Evolutionary conservation across 1,140 invertebrate genomes (phyloP).

Genomic region (Drosophila mayri): DNA sequence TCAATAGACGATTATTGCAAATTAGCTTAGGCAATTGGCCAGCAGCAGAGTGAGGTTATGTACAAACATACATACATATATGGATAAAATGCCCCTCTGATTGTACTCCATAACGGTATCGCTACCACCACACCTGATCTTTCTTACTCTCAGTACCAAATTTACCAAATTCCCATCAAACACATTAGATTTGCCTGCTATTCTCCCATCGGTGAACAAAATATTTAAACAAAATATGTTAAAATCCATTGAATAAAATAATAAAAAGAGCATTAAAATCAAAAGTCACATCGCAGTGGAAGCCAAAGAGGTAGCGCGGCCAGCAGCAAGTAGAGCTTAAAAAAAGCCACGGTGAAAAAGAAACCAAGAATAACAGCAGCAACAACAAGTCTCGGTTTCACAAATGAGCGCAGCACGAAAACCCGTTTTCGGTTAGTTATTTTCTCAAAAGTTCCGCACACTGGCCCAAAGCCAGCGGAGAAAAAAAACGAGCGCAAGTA

Average conservation of each 20-base stretch:
- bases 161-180: constrained; percentile 57
- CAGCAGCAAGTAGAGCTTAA: constrained; percentile 76
- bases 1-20: constrained; percentile 74
- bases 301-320: constrained; percentile 18
- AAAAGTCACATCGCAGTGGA: constrained; percentile 68
- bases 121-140: constrained; percentile 35
- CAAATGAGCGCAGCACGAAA: constrained; percentile 64
- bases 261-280: constrained; percentile 64
- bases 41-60: constrained; percentile 53
- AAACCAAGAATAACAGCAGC: constrained; percentile 68
- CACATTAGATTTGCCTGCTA: constrained; percentile 12
- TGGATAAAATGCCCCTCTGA: background rate
- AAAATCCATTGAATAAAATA: constrained; percentile 67
- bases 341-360: constrained; percentile 71
- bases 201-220: background rate
- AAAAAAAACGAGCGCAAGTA: constrained; percentile 29
- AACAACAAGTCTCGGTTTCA: constrained; percentile 56
- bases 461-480: constrained; percentile 59
- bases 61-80: background rate
- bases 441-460: constrained; percentile 74
- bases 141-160: constrained; percentile 32
- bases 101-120: background rate
- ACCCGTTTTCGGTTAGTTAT: constrained; percentile 62
- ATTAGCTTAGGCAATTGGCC: constrained; percentile 37
- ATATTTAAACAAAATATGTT: constrained; percentile 26